phyloP scores from a whole-genome alignment of 2,888 invertebrate genomes.

The Amorpha juglandis region DNA sequence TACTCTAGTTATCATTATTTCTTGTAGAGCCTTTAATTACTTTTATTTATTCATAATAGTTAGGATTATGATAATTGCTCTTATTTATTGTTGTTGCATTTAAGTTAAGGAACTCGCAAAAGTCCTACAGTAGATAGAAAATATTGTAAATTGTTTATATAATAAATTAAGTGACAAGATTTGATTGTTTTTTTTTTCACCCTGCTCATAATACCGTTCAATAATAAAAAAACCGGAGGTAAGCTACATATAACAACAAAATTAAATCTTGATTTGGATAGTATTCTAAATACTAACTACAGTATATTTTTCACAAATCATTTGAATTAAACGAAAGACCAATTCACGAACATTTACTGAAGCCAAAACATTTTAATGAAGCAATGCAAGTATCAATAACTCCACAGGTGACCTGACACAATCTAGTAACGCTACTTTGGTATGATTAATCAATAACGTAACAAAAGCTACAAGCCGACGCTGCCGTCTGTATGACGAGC shows the following conservation, averaged over 20 bases:
- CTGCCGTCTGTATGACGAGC: conserved; percentile 12
- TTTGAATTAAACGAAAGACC: background rate
- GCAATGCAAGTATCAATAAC: background rate
- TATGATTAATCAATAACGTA: conserved; percentile 26
- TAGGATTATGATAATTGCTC: conserved; percentile 3
- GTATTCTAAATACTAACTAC: too few relatives aligned
- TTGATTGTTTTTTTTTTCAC: background rate
- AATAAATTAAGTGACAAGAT: conserved; percentile 36
- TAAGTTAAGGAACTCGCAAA: conserved; percentile 30
- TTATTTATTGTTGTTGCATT: conserved; percentile 39
- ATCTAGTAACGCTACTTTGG: conserved; percentile 10
- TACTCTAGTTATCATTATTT: conserved; percentile 18
- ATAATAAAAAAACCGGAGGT: background rate
- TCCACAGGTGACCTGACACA: conserved; percentile 1
- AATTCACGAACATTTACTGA: background rate
- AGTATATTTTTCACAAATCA: background rate
- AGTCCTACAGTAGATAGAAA: conserved; percentile 68
- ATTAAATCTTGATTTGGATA: too few relatives aligned
- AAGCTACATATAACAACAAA: background rate
- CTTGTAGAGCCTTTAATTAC: conserved; percentile 13
- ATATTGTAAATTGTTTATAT: conserved; percentile 46
- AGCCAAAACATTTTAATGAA: background rate
- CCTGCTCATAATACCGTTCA: background rate
- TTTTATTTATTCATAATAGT: conserved; percentile 3
- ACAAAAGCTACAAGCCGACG: conserved; percentile 22